phyloP scores from a whole-genome alignment of 2,797 vertebrate genomes.

The Moxostoma hubbsi region DNA sequence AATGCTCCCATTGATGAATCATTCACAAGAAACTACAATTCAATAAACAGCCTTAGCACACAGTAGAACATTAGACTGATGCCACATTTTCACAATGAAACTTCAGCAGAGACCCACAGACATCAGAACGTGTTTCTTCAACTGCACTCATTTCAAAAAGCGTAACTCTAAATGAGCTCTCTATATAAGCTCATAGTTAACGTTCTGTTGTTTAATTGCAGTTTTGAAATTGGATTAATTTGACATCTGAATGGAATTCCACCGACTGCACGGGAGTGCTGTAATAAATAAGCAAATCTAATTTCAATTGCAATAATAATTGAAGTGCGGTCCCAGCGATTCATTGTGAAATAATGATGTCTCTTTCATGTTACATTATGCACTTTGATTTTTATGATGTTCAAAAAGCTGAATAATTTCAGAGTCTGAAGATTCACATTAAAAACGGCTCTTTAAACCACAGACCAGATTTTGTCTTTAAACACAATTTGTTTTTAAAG shows the following conservation, averaged over 20 bases:
- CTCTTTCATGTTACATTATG: constrained; percentile 53
- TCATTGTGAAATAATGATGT: constrained; percentile 51
- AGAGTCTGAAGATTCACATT: background rate
- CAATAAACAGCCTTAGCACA: too few relatives aligned
- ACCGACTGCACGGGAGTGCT: constrained; percentile 25
- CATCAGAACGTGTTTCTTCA: background rate
- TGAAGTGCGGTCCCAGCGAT: constrained; percentile 22
- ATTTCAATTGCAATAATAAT: constrained; percentile 46
- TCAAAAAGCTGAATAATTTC: constrained; percentile 1
- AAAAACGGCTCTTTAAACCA: background rate
- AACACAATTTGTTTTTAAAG: too few relatives aligned
- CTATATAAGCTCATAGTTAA: constrained; percentile 35
- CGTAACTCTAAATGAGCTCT: constrained; percentile 29
- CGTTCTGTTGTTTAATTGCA: constrained; percentile 44
- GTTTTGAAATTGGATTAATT: constrained; percentile 40
- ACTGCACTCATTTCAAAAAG: constrained; percentile 7
- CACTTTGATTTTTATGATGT: constrained; percentile 45
- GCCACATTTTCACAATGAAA: background rate
- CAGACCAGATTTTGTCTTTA: background rate
- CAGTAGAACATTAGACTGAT: too few relatives aligned
- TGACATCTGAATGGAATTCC: constrained; percentile 36
- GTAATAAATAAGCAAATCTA: constrained; percentile 48
- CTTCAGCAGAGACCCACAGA: background rate
- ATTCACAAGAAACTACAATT: too few relatives aligned
- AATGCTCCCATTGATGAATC: too few relatives aligned